Conservation (phyloP, 1,140 invertebrate genomes). For the Periplaneta americana region DNA sequence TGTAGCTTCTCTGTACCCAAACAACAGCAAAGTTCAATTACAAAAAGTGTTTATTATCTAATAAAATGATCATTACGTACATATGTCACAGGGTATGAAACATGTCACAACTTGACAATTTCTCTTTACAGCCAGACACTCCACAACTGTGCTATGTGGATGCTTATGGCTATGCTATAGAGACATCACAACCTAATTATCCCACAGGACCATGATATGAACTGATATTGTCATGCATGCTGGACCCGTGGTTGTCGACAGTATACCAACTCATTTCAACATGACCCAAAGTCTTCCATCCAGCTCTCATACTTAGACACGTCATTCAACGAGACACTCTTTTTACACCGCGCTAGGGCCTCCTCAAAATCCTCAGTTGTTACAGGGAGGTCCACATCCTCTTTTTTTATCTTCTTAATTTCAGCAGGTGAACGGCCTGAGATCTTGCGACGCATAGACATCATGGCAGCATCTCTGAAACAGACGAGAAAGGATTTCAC, state of each 20-base stretch:
- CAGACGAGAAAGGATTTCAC: too few species aligned
- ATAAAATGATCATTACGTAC: background rate
- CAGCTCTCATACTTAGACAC: constrained; percentile 39
- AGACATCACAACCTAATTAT: too few species aligned
- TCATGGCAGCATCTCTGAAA: constrained; percentile 61
- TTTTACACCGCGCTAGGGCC: constrained; percentile 51
- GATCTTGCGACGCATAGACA: constrained; percentile 59
- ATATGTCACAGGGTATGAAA: background rate
- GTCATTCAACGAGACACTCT: constrained; percentile 50
- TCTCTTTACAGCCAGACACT: background rate
- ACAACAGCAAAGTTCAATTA: background rate
- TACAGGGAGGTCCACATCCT: constrained; percentile 55
- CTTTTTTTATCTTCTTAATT: constrained; percentile 54
- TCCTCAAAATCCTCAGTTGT: constrained; percentile 52
- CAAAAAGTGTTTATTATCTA: background rate
- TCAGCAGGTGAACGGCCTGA: constrained; percentile 53
- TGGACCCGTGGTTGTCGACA: too few species aligned
- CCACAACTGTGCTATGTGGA: background rate
- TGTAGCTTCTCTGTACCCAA: too few species aligned
- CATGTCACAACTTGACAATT: background rate
- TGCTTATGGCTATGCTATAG: background rate
- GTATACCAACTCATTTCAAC: constrained; percentile 13
- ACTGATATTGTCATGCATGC: background rate
- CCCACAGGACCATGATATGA: background rate
- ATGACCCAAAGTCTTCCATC: constrained; percentile 30